phyloP scores from a whole-genome alignment of 30 jellyfish, hydroid and myxozoan species.

The Turritopsis dohrnii region DNA sequence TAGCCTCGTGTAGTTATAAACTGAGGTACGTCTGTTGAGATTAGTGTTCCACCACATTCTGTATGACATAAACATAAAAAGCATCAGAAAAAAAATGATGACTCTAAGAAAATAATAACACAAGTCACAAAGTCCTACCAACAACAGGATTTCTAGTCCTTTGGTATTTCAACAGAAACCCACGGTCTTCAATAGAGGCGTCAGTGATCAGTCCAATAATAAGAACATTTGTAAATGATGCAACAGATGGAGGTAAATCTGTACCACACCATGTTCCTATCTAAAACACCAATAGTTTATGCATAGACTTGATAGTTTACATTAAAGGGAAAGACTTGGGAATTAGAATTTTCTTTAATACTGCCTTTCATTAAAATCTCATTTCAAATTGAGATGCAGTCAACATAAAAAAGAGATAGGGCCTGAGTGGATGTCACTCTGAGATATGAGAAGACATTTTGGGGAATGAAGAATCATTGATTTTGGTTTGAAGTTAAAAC shows the following conservation, averaged over 20 bases:
- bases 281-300: too few species aligned
- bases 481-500: neutral
- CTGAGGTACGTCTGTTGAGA: slow-evolving; percentile 43
- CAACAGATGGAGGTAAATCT: neutral
- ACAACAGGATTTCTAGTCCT: neutral
- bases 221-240: neutral
- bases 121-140: neutral
- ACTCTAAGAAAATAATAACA: too few species aligned
- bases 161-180: neutral
- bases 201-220: neutral
- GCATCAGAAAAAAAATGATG: too few species aligned
- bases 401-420: too few species aligned
- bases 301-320: too few species aligned
- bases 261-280: neutral
- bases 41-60: slow-evolving; percentile 78
- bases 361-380: too few species aligned
- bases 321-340: too few species aligned
- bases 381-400: too few species aligned
- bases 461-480: too few species aligned
- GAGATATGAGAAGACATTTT: too few species aligned
- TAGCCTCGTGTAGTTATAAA: slow-evolving; percentile 46
- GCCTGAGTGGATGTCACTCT: too few species aligned
- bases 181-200: neutral
- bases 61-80: neutral
- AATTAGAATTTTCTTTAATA: too few species aligned